Evolutionary conservation across 1,140 invertebrate species (phyloP).

Genomic region (Drosophila tropicalis): DNA sequence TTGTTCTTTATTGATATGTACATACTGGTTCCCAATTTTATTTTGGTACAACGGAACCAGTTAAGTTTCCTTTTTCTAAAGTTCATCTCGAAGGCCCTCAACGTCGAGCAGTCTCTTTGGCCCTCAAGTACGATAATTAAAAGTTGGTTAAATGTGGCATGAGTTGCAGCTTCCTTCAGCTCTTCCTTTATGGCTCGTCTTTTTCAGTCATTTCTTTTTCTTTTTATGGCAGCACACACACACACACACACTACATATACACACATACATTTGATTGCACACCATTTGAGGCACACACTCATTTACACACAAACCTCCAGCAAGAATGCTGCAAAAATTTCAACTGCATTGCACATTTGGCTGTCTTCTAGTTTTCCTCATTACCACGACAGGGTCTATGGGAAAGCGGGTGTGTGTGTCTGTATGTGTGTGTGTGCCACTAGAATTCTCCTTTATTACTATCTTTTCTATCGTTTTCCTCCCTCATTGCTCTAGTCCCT

Average conservation of each 20-base stretch:
- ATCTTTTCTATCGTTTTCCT: background rate
- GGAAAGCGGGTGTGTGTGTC: background rate
- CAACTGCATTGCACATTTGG: constrained; percentile 44
- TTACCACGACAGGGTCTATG: constrained; percentile 3
- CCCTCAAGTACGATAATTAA: constrained; percentile 73
- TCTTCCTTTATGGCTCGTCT: background rate
- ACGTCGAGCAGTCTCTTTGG: constrained; percentile 37
- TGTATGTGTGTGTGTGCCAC: constrained; percentile 6
- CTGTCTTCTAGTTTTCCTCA: constrained; percentile 44
- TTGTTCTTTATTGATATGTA: too few relatives aligned
- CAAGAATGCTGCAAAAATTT: constrained; percentile 31
- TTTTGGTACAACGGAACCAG: background rate
- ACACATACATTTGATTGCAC: constrained; percentile 72
- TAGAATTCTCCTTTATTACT: background rate
- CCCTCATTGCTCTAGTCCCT: background rate
- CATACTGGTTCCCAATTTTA: background rate
- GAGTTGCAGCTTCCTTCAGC: constrained; percentile 69
- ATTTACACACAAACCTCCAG: constrained; percentile 33
- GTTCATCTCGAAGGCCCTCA: constrained; percentile 5
- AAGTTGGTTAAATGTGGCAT: constrained; percentile 78
- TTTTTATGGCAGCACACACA: constrained; percentile 43
- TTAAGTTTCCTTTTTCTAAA: background rate
- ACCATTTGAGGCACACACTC: constrained; percentile 63
- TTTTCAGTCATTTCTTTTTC: background rate
- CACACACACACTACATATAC: constrained; percentile 6